Conservation (phyloP, 1,140 invertebrate species). For the Matsumurasca onukii region DNA sequence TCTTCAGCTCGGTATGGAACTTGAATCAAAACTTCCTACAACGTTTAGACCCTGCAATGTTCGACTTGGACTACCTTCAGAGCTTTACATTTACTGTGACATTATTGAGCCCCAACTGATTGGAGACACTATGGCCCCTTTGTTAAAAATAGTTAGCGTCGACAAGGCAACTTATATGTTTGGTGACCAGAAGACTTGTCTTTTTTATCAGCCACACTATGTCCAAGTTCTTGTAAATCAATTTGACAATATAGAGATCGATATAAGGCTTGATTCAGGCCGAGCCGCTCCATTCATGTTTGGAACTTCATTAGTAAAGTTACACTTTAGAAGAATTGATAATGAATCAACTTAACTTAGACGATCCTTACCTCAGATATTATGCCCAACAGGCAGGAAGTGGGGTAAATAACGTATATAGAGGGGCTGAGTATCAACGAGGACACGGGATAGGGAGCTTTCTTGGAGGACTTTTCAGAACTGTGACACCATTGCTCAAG, state of each 20-base stretch:
- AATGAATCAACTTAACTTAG: background rate
- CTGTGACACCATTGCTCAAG: background rate
- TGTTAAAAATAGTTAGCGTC: conserved; percentile 29
- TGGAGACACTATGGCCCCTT: conserved; percentile 43
- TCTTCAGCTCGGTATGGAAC: background rate
- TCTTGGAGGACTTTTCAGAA: conserved; percentile 15
- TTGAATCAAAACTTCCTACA: background rate
- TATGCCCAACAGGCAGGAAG: conserved; percentile 2
- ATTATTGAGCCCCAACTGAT: conserved; percentile 45
- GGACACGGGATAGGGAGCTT: conserved; percentile 14
- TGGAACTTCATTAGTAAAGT: conserved; percentile 6
- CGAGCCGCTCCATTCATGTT: background rate
- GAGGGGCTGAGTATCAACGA: background rate
- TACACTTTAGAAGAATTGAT: conserved; percentile 11
- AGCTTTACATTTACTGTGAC: conserved; percentile 46
- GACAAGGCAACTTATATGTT: background rate
- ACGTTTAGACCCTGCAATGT: conserved; percentile 5
- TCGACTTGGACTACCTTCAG: conserved; percentile 30
- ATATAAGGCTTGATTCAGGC: conserved; percentile 14
- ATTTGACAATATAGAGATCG: conserved; percentile 16
- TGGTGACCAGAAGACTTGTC: background rate
- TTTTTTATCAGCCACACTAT: background rate
- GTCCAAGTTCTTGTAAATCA: background rate
- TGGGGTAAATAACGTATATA: background rate
- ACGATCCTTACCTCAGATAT: conserved; percentile 6